These are phyloP conservation scores for Caenorhabditis latens DNA, from an alignment of 1,140 invertebrate species.

Conservation along the genomic window DNA sequence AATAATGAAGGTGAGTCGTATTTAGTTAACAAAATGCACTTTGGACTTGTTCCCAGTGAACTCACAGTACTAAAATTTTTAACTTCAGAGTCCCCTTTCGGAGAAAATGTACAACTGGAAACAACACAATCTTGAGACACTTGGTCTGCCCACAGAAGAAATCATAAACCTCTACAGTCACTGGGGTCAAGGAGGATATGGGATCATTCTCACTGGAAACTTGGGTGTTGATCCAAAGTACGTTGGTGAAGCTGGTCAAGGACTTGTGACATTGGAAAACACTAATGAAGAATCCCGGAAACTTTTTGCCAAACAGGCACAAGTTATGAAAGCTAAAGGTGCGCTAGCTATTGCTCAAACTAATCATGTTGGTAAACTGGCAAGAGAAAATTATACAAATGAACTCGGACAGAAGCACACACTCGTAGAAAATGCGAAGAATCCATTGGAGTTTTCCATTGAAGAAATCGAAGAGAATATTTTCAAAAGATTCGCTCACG, in stretches of 20 bases:
- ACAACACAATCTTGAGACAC: not conserved
- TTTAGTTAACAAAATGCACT: not conserved
- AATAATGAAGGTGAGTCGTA: constrained; percentile 63
- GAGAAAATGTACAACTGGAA: constrained; percentile 64
- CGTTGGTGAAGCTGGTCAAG: constrained; percentile 67
- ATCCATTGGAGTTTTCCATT: constrained; percentile 65
- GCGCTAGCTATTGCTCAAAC: constrained; percentile 67
- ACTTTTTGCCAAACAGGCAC: constrained; percentile 54
- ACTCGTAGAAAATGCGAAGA: not conserved
- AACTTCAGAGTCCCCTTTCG: constrained; percentile 61
- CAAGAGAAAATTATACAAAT: not conserved
- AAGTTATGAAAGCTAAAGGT: constrained; percentile 63
- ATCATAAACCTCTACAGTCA: constrained; percentile 69
- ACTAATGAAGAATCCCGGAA: constrained; percentile 45
- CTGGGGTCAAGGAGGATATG: constrained; percentile 68
- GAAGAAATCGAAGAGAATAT: constrained; percentile 69
- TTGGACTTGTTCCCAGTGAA: not conserved
- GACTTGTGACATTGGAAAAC: constrained; percentile 63
- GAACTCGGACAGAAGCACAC: not conserved
- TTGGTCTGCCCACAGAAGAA: constrained; percentile 67
- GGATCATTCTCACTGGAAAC: constrained; percentile 69
- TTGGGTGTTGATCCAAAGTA: constrained; percentile 58
- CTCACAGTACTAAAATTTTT: too few species aligned
- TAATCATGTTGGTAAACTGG: constrained; percentile 55
- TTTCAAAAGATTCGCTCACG: constrained; percentile 67